Conservation (phyloP, 1,140 invertebrate genomes). For the Tribolium madens region DNA sequence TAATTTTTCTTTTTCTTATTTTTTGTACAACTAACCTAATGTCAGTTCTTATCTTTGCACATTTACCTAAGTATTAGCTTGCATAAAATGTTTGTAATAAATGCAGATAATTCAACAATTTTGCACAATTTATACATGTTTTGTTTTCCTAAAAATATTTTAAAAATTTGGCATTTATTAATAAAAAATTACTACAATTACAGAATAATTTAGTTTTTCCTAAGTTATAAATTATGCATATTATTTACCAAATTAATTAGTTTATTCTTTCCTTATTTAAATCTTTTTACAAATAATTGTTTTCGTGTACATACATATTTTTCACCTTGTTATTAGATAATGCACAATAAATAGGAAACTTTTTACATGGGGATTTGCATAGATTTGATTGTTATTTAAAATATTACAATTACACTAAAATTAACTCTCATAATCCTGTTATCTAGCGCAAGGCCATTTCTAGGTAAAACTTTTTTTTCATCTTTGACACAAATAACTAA, state of each 20-base stretch:
- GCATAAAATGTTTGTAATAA: not conserved
- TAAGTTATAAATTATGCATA: no score
- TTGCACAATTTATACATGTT: no score
- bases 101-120: no score
- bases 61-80: not conserved
- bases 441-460: not conserved
- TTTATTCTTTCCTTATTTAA: not conserved
- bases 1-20: not conserved
- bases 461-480: not conserved
- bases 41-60: not conserved
- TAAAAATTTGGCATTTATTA: no score
- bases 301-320: not conserved
- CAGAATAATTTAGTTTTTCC: no score
- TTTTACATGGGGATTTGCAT: not conserved
- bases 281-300: not conserved
- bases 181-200: no score
- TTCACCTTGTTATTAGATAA: not conserved
- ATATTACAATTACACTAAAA: not conserved
- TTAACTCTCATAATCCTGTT: not conserved
- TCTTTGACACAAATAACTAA: not conserved
- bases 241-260: no score
- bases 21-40: not conserved
- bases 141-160: no score
- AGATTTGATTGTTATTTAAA: not conserved
- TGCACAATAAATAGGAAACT: not conserved